phyloP scores from a whole-genome alignment of 2,888 invertebrate species.

The Autographa gamma region DNA sequence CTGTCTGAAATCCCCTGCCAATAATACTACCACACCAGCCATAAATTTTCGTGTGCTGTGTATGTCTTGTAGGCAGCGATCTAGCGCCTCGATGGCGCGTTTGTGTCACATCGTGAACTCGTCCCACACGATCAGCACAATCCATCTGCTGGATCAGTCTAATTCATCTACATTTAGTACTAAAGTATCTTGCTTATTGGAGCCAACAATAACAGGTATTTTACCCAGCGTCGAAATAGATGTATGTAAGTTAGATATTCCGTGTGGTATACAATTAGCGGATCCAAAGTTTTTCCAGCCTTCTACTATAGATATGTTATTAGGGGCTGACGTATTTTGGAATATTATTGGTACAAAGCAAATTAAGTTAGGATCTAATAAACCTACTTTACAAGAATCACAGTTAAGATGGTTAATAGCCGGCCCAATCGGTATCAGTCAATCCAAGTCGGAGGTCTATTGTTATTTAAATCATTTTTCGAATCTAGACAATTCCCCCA shows the following conservation, averaged over 20 bases:
- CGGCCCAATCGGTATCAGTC: conserved; percentile 2
- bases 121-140: too few species aligned
- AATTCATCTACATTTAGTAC: conserved; percentile 11
- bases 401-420: conserved; percentile 2
- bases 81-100: too few species aligned
- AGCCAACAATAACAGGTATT: conserved; percentile 19
- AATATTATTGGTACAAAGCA: background rate
- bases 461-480: conserved; percentile 3
- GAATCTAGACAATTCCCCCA: background rate
- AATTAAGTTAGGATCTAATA: conserved; percentile 6
- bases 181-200: conserved; percentile 10
- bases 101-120: too few species aligned
- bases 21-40: too few species aligned
- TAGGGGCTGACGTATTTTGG: conserved; percentile 17
- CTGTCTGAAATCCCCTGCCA: too few species aligned
- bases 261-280: conserved; percentile 24
- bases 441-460: conserved; percentile 5
- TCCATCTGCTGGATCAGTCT: too few species aligned
- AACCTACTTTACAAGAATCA: conserved; percentile 2
- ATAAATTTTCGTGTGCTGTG: too few species aligned
- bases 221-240: conserved; percentile 17
- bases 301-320: conserved; percentile 18
- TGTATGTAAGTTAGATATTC: conserved; percentile 7
- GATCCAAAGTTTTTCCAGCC: conserved; percentile 32
- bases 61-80: too few species aligned